These are phyloP conservation scores for Dromius quadrimaculatus DNA, from an alignment of 2,888 invertebrate species.

Conservation along the genomic window DNA sequence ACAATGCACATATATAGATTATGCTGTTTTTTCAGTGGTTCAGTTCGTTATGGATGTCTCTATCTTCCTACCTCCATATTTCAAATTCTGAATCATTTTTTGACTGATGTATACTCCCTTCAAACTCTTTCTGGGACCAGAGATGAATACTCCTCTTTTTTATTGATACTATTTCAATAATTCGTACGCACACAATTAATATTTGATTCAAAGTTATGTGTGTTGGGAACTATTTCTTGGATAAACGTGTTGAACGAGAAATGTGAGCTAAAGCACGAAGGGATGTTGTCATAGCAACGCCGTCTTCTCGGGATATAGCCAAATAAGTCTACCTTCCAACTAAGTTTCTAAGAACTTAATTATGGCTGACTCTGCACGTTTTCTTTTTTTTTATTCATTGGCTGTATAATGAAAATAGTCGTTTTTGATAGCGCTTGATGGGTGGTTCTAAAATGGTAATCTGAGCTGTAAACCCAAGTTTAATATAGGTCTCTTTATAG, in stretches of 20 bases:
- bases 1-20: no score
- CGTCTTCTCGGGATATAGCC: not conserved
- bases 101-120: no score
- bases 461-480: slow-evolving; percentile 17
- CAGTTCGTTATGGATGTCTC: no score
- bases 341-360: not conserved
- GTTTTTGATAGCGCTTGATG: slow-evolving; percentile 32
- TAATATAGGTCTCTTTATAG: slow-evolving; percentile 31
- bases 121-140: no score
- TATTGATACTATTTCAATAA: no score
- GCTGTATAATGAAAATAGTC: slow-evolving; percentile 27
- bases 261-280: slow-evolving; percentile 9
- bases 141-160: no score
- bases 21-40: no score
- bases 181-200: not conserved
- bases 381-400: slow-evolving; percentile 35
- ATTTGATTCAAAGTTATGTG: not conserved
- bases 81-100: no score
- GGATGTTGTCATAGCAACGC: not conserved
- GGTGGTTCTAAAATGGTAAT: slow-evolving; percentile 36
- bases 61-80: no score
- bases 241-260: not conserved
- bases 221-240: not conserved
- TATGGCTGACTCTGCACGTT: not conserved
- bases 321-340: slow-evolving; percentile 12